Evolutionary conservation across 2,113 vertebrate species (phyloP), one percentile per base, ranked within the genome.

Genomic region (Nematolebias whitei): DNA sequence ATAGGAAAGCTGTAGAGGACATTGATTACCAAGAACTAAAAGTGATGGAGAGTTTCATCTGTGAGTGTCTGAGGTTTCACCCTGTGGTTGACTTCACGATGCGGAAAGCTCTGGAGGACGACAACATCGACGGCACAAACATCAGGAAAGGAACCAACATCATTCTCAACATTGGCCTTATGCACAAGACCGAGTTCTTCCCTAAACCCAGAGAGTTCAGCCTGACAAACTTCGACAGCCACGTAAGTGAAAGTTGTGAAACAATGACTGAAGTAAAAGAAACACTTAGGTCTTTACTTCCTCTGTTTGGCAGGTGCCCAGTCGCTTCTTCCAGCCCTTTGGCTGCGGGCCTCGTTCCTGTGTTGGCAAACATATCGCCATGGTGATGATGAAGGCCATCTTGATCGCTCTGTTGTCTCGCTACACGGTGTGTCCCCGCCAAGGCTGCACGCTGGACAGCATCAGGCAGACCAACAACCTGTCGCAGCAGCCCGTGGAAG

Each of bases 361-460:
- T 2, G 96, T 95, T 23, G 98, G 98, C 11, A 99, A 98, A 77
- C 96, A 96, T 71, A 95, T 98, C 3, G 94, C 97, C 80, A 96
- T 96, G 96, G 95, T 97, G 40, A 98, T 99, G 98, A 96, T 98
- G 94, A 99, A 98, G 84, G 93, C 91, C 15, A 92, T 96, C 74
- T 88, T 99, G 61, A 95, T 95, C 59, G 95, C 96, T 3, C 80
- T 99, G 29, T 83, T 98, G 88, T 93, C 80, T 29, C 70, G 93
- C 0, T 98, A 94, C 90, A 94, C 84, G 0, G 91, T 98, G 51
- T 91, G 93, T 58, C 93, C 93, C 2, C 74, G 85, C 20, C 89
- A 88, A 44, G 95, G 92, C 80, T 86, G 79, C 69, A 94, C 91
- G n/a, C 51, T 98, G 16, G 90, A 78, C 80, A 94, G 83, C 85